phyloP scores from a whole-genome alignment of 2,888 invertebrate species.

The Zeuzera pyrina region DNA sequence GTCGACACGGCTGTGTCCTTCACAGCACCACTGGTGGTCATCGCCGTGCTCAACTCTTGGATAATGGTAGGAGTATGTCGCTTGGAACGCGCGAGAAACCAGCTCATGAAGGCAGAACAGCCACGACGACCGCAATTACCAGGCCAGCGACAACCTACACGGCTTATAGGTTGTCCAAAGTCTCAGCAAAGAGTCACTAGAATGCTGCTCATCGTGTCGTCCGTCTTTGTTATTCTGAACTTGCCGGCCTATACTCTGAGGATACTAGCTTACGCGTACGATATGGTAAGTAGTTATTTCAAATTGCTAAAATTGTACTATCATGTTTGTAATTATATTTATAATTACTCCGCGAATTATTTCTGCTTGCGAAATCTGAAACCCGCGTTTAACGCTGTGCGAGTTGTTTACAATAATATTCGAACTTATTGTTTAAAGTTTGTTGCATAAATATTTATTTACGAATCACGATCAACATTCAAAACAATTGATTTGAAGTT shows the following conservation, averaged over 20 bases:
- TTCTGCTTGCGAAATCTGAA: too few relatives aligned
- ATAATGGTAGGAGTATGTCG: conserved; percentile 80
- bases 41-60: conserved; percentile 79
- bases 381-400: too few relatives aligned
- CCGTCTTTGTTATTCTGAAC: conserved; percentile 84
- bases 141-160: conserved; percentile 11
- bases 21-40: conserved; percentile 79
- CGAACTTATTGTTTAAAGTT: too few relatives aligned
- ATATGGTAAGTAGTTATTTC: conserved; percentile 53
- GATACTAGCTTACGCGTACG: conserved; percentile 74
- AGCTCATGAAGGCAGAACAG: conserved; percentile 31
- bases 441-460: too few relatives aligned
- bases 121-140: conserved; percentile 5
- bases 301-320: too few relatives aligned
- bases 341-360: too few relatives aligned
- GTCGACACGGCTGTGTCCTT: conserved; percentile 82
- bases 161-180: conserved; percentile 42
- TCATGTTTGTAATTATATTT: too few relatives aligned
- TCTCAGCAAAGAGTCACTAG: conserved; percentile 82
- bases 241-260: conserved; percentile 83
- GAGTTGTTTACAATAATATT: too few relatives aligned
- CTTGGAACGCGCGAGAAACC: conserved; percentile 48
- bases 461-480: too few relatives aligned
- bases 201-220: conserved; percentile 87
- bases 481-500: too few relatives aligned